Evolutionary conservation across 92 coral and sea anemone species (phyloP).

Genomic region (Phymanthus crucifer): DNA sequence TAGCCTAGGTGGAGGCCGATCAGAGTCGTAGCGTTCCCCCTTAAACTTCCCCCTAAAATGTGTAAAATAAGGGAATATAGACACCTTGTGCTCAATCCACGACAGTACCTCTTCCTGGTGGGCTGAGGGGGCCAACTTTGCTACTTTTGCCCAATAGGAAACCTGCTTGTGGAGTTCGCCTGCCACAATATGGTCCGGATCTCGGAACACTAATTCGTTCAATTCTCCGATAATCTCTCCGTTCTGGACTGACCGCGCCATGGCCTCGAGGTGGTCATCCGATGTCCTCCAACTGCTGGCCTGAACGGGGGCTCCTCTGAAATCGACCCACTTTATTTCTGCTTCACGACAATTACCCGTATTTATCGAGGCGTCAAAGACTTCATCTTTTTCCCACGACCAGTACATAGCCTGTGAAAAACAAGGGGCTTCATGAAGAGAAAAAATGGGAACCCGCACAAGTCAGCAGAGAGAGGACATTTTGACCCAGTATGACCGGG

Average conservation of each 20-base stretch:
- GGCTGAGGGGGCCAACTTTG: slow-evolving; percentile 1
- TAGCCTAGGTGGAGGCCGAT: too few species aligned
- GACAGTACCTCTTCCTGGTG: slow-evolving; percentile 21
- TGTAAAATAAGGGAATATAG: slow-evolving; percentile 28
- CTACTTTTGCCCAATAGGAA: not conserved
- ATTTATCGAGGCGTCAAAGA: not conserved
- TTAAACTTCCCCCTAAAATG: slow-evolving; percentile 25
- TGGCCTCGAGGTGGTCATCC: not conserved
- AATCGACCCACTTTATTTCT: not conserved
- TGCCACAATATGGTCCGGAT: slow-evolving; percentile 26
- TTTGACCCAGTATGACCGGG: slow-evolving; percentile 9
- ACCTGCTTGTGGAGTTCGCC: slow-evolving; percentile 35
- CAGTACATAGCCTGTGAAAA: not conserved
- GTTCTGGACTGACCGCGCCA: not conserved
- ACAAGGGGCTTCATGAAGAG: not conserved
- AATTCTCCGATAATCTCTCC: slow-evolving; percentile 32
- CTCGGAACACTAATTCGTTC: slow-evolving; percentile 24
- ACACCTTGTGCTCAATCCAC: slow-evolving; percentile 37
- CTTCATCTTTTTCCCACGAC: slow-evolving; percentile 1
- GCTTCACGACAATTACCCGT: not conserved
- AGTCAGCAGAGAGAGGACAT: slow-evolving; percentile 16
- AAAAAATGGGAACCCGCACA: not conserved
- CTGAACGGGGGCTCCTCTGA: slow-evolving; percentile 2
- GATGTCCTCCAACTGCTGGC: not conserved
- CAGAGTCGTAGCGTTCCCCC: slow-evolving; percentile 27